phyloP scores from a whole-genome alignment of 2,797 vertebrate species.

The Falco novaeseelandiae region DNA sequence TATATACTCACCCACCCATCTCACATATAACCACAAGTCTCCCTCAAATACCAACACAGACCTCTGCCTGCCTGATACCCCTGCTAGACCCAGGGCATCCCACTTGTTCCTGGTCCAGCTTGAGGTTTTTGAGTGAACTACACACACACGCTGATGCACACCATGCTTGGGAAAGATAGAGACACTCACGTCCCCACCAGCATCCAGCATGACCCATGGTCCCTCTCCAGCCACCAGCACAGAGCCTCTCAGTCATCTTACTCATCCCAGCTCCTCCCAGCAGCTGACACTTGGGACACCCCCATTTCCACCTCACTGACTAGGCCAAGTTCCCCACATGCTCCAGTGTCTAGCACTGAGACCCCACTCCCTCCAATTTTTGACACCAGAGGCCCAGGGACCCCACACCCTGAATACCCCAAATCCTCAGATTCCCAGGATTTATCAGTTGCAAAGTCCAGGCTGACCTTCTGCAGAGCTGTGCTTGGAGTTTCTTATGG shows the following conservation, averaged over 20 bases:
- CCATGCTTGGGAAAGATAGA: not conserved
- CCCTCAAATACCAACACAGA: not conserved
- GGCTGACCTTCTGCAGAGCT: not conserved
- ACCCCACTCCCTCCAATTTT: accelerated
- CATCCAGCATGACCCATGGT: not conserved
- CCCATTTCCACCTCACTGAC: not conserved
- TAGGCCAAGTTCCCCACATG: not conserved
- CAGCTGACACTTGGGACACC: not conserved
- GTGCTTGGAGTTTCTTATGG: not conserved
- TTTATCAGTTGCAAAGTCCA: not conserved
- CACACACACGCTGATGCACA: accelerated
- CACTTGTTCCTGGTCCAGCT: not conserved
- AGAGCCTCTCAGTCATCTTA: not conserved
- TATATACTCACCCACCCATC: not conserved
- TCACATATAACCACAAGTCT: not conserved
- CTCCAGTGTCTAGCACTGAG: not conserved
- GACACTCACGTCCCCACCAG: accelerated
- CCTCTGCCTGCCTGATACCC: accelerated
- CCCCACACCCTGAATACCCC: accelerated
- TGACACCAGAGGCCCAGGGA: not conserved
- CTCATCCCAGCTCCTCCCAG: not conserved
- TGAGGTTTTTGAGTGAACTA: not conserved
- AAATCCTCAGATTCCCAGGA: not conserved
- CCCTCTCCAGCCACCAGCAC: accelerated
- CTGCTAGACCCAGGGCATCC: not conserved